These are phyloP conservation scores for Halocynthia roretzi DNA, from an alignment of 23 tunicate species.

Conservation along the genomic window DNA sequence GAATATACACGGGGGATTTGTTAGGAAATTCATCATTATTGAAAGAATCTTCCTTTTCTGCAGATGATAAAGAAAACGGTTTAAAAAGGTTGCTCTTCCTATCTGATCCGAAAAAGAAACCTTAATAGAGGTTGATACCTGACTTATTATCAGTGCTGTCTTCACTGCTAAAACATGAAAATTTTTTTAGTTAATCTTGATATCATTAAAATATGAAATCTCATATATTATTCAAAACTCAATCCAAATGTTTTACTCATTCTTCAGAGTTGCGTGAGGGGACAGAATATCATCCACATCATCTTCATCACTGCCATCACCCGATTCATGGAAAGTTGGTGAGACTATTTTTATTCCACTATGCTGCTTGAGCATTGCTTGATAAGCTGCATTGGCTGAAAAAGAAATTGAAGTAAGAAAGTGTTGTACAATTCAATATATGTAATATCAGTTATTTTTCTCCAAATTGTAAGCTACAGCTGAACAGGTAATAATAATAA, in stretches of 20 bases:
- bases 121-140: too few relatives aligned
- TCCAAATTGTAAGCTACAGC: background rate
- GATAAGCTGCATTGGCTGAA: slow-evolving; percentile 72
- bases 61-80: background rate
- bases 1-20: slow-evolving; percentile 4
- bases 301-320: slow-evolving; percentile 33
- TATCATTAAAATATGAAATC: too few relatives aligned
- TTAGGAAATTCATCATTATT: background rate
- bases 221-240: background rate
- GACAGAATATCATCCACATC: slow-evolving; percentile 60
- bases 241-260: background rate
- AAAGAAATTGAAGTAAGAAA: background rate
- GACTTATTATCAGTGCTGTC: too few relatives aligned
- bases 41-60: background rate
- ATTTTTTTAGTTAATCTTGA: too few relatives aligned
- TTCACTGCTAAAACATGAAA: too few relatives aligned
- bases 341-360: slow-evolving; percentile 21
- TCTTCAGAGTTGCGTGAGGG: slow-evolving; percentile 14
- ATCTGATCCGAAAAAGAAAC: too few relatives aligned
- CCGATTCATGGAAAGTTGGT: slow-evolving; percentile 12
- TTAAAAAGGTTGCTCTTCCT: background rate
- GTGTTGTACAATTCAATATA: background rate
- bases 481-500: too few relatives aligned
- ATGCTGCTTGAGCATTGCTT: slow-evolving; percentile 34
- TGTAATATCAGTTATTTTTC: background rate